phyloP scores from a whole-genome alignment of 2,888 invertebrate species.

The Pheosia gnoma region DNA sequence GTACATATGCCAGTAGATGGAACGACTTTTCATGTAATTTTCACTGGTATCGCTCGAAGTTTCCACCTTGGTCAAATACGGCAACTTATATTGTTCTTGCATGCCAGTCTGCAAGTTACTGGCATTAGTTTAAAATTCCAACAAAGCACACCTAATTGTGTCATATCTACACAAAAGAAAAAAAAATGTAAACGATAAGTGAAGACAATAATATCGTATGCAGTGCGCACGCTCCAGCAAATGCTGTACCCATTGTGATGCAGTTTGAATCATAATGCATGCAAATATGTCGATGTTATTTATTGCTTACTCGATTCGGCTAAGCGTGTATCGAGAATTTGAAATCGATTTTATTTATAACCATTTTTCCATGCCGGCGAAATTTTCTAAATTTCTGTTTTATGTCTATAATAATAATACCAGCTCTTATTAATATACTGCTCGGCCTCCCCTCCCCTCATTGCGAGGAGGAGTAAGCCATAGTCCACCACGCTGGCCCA shows the following conservation, averaged over 20 bases:
- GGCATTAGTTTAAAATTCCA: neutral
- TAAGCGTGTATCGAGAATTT: constrained; percentile 19
- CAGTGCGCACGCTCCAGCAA: constrained; percentile 52
- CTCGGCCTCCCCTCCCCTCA: too few relatives aligned
- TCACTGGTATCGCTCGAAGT: too few relatives aligned
- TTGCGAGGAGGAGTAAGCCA: too few relatives aligned
- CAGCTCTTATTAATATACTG: too few relatives aligned
- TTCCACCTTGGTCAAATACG: too few relatives aligned
- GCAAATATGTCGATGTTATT: constrained; percentile 56
- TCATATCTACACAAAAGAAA: constrained; percentile 2
- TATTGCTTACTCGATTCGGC: constrained; percentile 44
- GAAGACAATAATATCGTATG: constrained; percentile 49
- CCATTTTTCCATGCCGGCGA: too few relatives aligned
- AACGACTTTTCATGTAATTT: too few relatives aligned
- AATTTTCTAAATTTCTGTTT: too few relatives aligned
- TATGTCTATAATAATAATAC: too few relatives aligned
- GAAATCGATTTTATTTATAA: constrained; percentile 18
- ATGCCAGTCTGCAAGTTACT: neutral
- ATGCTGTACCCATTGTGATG: constrained; percentile 63
- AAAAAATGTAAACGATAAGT: constrained; percentile 26
- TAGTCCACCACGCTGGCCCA: too few relatives aligned
- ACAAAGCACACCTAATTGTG: neutral
- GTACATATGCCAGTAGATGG: neutral
- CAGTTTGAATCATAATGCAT: constrained; percentile 64
- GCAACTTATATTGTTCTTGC: neutral